Percentiles rank a stretch among this genome's conserved stretches.
Evolutionary conservation across 2,797 vertebrate genomes (phyloP).

Genomic region (Onychomys torridus): DNA sequence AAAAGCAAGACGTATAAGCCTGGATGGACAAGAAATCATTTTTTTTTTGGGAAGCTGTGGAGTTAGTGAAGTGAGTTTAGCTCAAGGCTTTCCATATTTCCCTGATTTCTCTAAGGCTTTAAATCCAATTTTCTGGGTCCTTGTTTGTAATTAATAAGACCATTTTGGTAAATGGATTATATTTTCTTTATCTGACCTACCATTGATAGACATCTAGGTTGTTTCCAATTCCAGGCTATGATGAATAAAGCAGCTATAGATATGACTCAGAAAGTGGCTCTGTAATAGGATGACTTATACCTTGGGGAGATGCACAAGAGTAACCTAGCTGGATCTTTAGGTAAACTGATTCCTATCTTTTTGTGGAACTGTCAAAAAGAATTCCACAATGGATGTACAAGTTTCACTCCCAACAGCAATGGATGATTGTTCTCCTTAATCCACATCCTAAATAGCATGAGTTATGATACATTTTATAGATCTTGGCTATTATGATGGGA

Average conservation of each 20-base stretch:
- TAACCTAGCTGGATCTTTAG: background rate
- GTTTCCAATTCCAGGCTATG: background rate
- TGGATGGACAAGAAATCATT: too few relatives aligned
- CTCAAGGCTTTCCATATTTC: too few relatives aligned
- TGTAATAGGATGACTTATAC: too few relatives aligned
- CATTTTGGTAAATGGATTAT: too few relatives aligned
- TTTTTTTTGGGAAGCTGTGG: too few relatives aligned
- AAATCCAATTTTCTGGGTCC: too few relatives aligned
- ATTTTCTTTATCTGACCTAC: background rate
- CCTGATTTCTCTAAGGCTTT: too few relatives aligned
- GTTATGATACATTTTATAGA: background rate
- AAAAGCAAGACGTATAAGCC: too few relatives aligned
- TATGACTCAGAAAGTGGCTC: background rate
- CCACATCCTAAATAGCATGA: background rate
- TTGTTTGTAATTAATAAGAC: too few relatives aligned
- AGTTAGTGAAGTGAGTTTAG: too few relatives aligned
- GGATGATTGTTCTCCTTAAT: background rate
- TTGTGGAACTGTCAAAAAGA: background rate
- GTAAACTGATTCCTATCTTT: background rate
- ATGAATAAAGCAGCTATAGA: background rate
- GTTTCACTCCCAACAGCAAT: background rate
- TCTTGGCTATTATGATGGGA: background rate
- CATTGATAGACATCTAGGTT: background rate
- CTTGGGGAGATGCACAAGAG: background rate
- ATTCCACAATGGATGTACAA: background rate